Base-by-base conservation (phyloP, 2,797 vertebrate species). In the Xerus rutilus region DNA sequence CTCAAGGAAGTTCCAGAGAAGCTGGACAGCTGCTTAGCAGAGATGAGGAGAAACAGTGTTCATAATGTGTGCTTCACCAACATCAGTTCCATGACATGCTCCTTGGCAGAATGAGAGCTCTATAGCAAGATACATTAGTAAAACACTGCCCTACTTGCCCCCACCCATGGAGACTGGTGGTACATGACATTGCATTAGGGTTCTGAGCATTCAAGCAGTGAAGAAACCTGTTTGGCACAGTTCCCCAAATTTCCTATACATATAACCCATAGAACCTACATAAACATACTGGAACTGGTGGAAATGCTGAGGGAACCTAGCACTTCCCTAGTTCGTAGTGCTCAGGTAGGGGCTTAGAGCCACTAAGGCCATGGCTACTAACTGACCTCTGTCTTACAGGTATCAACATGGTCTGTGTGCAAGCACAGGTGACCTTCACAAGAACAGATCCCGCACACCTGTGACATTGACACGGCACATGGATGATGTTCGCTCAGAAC, bases 401-500 rank as follows among this genome's bases (percentile, higher is more conserved):
- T 98, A 98, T n/a, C 97, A 97, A 18, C 98, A 96, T 0, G 96
- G 98, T 73, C 97, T 98, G 4, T 89, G 97, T 0, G 98, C 98
- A 32, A 99, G 98, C 12, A 95, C 98, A 0, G 98, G 98, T 1
- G 98, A 99, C 45, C 94, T 98, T 95, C 98, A 97, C 94, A 98
- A 98, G 95, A 98, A 98, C 89, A 99, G 99, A 97, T 97, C 99
- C 95, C 98, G 98, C 81, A 95, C 97, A 0, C 98, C 98, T 17
- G 98, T 97, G 77, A 97, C 97, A 3, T 96, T 98, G 28, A 92
- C 98, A 93, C 98, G 98, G 76, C 98, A 86, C 84, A 23, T 74
- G 1, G 99, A 99, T 84, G 98, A 98, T 81, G 96, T 98, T 67
- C 98, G 97, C 92, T 99, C 99, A 1, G 99, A 99, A 43, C 99